Percentiles rank a stretch among this genome's conserved stretches.
phyloP scores from a whole-genome alignment of 1,140 invertebrate genomes.

The Calycopis cecrops region DNA sequence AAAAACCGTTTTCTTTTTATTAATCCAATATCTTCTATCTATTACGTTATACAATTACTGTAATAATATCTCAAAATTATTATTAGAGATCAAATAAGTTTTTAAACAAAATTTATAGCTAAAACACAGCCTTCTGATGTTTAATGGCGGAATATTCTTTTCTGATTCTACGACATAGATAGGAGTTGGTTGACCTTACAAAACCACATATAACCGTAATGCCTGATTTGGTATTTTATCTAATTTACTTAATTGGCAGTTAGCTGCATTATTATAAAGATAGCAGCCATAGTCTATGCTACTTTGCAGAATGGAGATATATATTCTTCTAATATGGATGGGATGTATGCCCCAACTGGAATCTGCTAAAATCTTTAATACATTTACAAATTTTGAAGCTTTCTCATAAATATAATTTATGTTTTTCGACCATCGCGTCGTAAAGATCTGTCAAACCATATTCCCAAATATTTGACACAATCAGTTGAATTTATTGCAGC shows the following conservation, averaged over 20 bases:
- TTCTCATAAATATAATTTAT: conserved; percentile 20
- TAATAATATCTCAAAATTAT: too few species aligned
- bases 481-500: not conserved
- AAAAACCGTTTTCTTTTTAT: too few species aligned
- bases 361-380: conserved; percentile 19
- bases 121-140: not conserved
- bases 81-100: too few species aligned
- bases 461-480: conserved; percentile 19
- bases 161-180: too few species aligned
- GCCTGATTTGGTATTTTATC: too few species aligned
- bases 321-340: conserved; percentile 22
- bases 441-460: conserved; percentile 20
- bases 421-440: conserved; percentile 20
- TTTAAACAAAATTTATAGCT: not conserved
- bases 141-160: conserved; percentile 2
- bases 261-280: conserved; percentile 15
- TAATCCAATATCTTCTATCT: too few species aligned
- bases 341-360: conserved; percentile 21
- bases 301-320: conserved; percentile 21
- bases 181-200: too few species aligned
- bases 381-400: conserved; percentile 17
- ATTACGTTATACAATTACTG: too few species aligned
- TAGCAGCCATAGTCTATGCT: conserved; percentile 16
- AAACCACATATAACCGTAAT: too few species aligned
- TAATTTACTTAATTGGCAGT: conserved; percentile 12